These are phyloP conservation scores for Aeoliscus strigatus DNA, from an alignment of 2,797 vertebrate species.

Conservation along the genomic window DNA sequence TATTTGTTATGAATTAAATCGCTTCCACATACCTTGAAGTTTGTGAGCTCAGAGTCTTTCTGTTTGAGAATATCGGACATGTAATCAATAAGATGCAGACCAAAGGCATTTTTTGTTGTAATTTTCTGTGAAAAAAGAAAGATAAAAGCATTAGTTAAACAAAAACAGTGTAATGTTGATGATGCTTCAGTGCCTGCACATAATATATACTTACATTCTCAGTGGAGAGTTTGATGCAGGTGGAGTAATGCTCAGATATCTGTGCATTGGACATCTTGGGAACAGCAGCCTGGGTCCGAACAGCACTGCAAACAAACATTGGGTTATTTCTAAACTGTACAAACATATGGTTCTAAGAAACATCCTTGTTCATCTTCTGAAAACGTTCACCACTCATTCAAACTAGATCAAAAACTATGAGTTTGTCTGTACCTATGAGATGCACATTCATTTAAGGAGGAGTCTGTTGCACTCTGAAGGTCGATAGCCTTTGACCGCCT, in stretches of 20 bases:
- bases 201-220: conserved; percentile 87
- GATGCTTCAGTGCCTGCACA: no score
- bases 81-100: conserved; percentile 93
- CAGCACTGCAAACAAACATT: conserved; percentile 58
- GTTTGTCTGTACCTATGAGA: conserved; percentile 67
- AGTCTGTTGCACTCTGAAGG: conserved; percentile 69
- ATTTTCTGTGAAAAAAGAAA: conserved; percentile 84
- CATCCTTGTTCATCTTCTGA: no score
- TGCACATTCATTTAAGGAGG: conserved; percentile 72
- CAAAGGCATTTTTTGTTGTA: conserved; percentile 94
- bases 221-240: conserved; percentile 91
- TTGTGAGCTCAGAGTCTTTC: conserved; percentile 85
- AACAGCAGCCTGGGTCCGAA: conserved; percentile 69
- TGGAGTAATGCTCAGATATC: conserved; percentile 92
- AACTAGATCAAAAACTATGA: no score
- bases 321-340: not conserved
- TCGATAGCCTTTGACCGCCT: conserved; percentile 82
- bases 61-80: conserved; percentile 91
- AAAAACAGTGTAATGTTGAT: no score
- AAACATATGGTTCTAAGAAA: no score
- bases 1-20: not conserved
- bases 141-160: not conserved
- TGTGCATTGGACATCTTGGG: conserved; percentile 85
- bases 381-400: no score
- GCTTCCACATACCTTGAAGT: conserved; percentile 85